Conservation (phyloP, 2,797 vertebrate species). For the Helicolenus hilgendorfi region DNA sequence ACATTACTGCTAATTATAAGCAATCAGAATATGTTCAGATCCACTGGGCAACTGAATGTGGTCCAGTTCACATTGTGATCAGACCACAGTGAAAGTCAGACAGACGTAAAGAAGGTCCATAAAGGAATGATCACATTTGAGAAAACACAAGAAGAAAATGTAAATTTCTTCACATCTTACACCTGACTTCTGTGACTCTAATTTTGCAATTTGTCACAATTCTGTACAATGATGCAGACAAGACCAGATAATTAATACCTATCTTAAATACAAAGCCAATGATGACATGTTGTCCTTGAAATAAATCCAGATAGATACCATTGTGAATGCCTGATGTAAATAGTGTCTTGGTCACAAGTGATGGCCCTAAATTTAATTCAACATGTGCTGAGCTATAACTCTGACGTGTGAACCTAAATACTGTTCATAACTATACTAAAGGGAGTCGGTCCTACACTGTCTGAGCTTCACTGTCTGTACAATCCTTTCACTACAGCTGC, state of each 20-base stretch:
- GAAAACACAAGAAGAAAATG: background rate
- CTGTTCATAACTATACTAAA: conserved; percentile 1
- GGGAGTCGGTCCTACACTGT: background rate
- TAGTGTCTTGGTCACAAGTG: conserved; percentile 28
- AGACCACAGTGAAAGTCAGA: conserved; percentile 6
- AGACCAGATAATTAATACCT: background rate
- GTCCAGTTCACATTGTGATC: conserved; percentile 25
- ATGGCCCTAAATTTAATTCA: conserved; percentile 56
- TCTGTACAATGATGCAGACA: background rate
- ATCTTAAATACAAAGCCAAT: background rate
- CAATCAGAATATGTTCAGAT: background rate
- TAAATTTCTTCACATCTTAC: background rate
- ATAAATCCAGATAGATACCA: conserved; percentile 6
- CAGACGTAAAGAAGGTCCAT: conserved; percentile 29
- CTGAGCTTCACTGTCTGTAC: background rate
- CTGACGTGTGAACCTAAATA: conserved; percentile 16
- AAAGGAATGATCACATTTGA: conserved; percentile 15
- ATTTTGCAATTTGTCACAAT: background rate
- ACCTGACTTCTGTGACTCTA: conserved; percentile 5
- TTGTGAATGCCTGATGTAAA: background rate
- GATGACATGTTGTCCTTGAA: background rate
- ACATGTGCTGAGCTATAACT: conserved; percentile 9
- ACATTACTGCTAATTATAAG: background rate
- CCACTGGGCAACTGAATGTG: background rate
- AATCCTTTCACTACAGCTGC: conserved; percentile 41